Evolutionary conservation across 1,140 invertebrate species (phyloP), one percentile per base, ranked within the genome.

Genomic region (Galendromus occidentalis): DNA sequence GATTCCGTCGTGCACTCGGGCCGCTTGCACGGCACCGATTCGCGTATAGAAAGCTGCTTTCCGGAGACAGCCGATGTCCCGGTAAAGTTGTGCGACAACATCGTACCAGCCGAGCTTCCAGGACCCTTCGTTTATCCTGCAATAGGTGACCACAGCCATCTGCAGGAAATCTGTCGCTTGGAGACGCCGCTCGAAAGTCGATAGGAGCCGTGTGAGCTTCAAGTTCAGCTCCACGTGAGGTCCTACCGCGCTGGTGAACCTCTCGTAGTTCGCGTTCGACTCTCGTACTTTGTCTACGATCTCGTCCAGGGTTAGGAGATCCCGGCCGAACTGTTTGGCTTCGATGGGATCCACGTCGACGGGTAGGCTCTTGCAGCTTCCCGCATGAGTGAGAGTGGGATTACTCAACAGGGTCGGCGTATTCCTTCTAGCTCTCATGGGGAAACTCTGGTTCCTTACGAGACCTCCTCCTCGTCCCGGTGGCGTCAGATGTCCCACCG

Each of bases 1-100:
- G 4, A 47, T 47, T 47, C 45, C 45, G 45, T 47, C 45, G 45
- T 47, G 45, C 71, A 41, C 87, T 87, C 6, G 94, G 88, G 76
- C 93, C 86, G 51, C 87, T 66, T 77, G 82, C 65, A 90, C 87
- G 18, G 91, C 92, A 12, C 91, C 90, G 39, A 94, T 80, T 45
- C 92, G 80, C 70, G 87, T 84, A 76, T 90, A 96, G 77, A 95
- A 96, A 0, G 91, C 85, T 1, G 91, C 88, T 78, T 96, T 97
- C 41, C 92, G 81, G 44, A 83, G 79, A 75, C 94, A 95, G 2
- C 91, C 90, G 68, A 91, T 86, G 75, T 88, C 83, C 25, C 83
- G 83, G 74, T 94, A 96, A 7, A 96, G 77, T 71, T 91, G 84
- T 0, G 88, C 85, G 7, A 92, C 78, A 14, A 85, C 86, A 71